Conservation (phyloP, 2,113 vertebrate species). For the western clawed frog (Xenopus tropicalis) region DNA sequence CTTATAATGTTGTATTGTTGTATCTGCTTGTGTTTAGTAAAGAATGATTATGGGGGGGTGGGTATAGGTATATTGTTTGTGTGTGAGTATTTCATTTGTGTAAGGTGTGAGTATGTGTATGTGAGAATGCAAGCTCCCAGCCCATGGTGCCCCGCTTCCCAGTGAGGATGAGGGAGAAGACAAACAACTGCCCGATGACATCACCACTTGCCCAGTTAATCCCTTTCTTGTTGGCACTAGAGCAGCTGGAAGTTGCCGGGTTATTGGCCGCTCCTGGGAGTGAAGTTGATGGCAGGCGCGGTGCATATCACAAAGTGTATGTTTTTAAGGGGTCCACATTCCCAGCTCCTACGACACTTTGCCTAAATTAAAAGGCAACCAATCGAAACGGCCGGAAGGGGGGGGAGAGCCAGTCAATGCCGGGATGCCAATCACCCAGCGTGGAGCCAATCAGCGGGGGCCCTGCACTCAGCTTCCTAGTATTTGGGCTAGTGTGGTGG, state of each 20-base stretch:
- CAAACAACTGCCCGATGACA: conserved; percentile 9
- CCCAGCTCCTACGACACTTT: conserved; percentile 62
- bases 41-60: neutral
- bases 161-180: neutral
- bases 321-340: conserved; percentile 47
- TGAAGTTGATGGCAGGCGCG: conserved; percentile 27
- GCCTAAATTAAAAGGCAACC: conserved; percentile 90
- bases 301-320: neutral
- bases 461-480: conserved; percentile 67
- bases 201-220: conserved; percentile 1
- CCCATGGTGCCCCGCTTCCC: no score
- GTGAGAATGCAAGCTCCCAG: no score
- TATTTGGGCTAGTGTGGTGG: conserved; percentile 78
- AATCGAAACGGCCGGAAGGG: conserved; percentile 89
- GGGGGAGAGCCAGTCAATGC: conserved; percentile 63
- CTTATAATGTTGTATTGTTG: neutral
- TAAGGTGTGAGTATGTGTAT: neutral
- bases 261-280: conserved; percentile 7
- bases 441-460: conserved; percentile 77
- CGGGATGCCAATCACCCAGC: conserved; percentile 76
- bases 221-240: neutral
- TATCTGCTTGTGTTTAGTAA: no score
- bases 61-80: neutral
- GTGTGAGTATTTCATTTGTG: neutral
- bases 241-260: neutral